These are phyloP conservation scores for Sphaeridia pumilis DNA, from an alignment of 2,888 invertebrate genomes.

Conservation along the genomic window DNA sequence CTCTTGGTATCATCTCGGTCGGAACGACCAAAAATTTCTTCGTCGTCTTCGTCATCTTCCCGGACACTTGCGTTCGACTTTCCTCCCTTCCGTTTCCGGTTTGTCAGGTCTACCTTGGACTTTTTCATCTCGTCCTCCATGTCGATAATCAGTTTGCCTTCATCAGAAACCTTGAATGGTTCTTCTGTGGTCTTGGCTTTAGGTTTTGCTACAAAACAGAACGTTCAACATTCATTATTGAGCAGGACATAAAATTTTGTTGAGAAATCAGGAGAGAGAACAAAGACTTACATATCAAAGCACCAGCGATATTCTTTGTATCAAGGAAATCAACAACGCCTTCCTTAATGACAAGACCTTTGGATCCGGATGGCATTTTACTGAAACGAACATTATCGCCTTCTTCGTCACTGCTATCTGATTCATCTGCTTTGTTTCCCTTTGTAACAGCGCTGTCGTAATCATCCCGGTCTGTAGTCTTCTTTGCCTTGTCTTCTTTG, in stretches of 20 bases:
- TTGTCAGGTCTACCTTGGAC: neutral
- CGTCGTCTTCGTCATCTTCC: constrained; percentile 17
- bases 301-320: constrained; percentile 28
- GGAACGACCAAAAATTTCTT: constrained; percentile 9
- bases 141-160: constrained; percentile 33
- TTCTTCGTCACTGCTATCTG: constrained; percentile 15
- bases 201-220: constrained; percentile 20
- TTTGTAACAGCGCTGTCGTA: constrained; percentile 18
- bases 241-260: too few species aligned
- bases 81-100: constrained; percentile 9
- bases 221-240: too few species aligned
- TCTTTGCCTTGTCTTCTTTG: constrained; percentile 19
- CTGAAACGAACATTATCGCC: constrained; percentile 1
- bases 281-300: constrained; percentile 30
- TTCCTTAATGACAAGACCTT: constrained; percentile 33
- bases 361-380: neutral
- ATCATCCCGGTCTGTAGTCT: constrained; percentile 14
- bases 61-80: neutral
- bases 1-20: neutral
- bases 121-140: constrained; percentile 19
- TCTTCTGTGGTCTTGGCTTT: constrained; percentile 19
- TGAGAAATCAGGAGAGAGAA: too few species aligned
- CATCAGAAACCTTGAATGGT: constrained; percentile 27
- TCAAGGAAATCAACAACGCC: constrained; percentile 33
- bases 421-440: constrained; percentile 18